Evolutionary conservation across 2,113 vertebrate species (phyloP).

Genomic region (Saimiri boliviensis): DNA sequence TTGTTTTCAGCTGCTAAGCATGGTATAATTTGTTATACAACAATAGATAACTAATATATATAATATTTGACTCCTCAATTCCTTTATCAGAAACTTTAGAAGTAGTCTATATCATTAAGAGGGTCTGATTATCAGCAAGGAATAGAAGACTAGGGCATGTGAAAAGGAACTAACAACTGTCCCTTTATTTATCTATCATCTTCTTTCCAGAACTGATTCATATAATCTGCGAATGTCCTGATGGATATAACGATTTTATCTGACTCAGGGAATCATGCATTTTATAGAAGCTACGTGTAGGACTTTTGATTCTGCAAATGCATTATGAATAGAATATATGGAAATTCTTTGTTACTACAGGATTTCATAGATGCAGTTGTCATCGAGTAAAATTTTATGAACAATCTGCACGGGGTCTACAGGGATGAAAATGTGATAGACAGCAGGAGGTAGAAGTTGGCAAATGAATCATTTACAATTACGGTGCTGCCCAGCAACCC

Average conservation of each 20-base stretch:
- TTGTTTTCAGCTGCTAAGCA: conserved; percentile 17
- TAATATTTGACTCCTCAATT: conserved; percentile 42
- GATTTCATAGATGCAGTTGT: conserved; percentile 40
- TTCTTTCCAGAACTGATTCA: conserved; percentile 43
- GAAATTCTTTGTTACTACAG: conserved; percentile 19
- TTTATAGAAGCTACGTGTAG: not conserved
- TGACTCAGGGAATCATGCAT: conserved; percentile 28
- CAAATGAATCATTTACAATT: conserved; percentile 61
- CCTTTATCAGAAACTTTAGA: conserved; percentile 15
- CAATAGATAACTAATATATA: not conserved
- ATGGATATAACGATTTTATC: not conserved
- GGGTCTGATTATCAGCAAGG: conserved; percentile 16
- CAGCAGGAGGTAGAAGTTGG: conserved; percentile 45
- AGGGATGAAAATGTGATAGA: conserved; percentile 33
- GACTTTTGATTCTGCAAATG: not conserved
- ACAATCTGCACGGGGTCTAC: not conserved
- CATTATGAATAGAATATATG: not conserved
- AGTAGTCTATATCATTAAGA: conserved; percentile 2
- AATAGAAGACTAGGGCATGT: not conserved
- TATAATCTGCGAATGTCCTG: conserved; percentile 12
- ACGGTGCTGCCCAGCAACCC: conserved; percentile 45
- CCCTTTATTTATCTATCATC: not conserved
- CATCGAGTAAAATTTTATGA: not conserved
- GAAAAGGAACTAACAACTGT: conserved; percentile 1
- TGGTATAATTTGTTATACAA: not conserved